phyloP scores from a whole-genome alignment of 2,888 invertebrate genomes.

The Dryocosmus kuriphilus region DNA sequence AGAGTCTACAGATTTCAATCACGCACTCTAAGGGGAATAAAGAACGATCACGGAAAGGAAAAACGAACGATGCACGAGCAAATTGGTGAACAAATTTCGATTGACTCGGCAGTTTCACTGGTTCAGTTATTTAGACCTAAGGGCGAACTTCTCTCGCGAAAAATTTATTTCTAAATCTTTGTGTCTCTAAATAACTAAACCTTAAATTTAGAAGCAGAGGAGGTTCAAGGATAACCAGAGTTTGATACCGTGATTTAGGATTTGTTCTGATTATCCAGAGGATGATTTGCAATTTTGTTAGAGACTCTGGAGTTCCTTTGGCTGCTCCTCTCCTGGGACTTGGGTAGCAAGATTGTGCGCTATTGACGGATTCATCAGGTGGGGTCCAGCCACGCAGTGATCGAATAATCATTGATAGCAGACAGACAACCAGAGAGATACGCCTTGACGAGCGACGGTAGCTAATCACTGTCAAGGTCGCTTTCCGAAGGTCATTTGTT shows the following conservation, averaged over 20 bases:
- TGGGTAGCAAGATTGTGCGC: slow-evolving; percentile 73
- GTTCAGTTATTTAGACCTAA: slow-evolving; percentile 62
- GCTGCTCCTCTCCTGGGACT: slow-evolving; percentile 62
- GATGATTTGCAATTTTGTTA: slow-evolving; percentile 10
- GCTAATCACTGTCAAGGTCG: slow-evolving; percentile 78
- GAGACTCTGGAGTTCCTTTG: slow-evolving; percentile 62
- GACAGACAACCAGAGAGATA: slow-evolving; percentile 72
- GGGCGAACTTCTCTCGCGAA: neutral
- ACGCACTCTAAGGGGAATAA: neutral
- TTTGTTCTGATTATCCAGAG: neutral
- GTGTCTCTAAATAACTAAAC: slow-evolving; percentile 64
- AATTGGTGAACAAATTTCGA: slow-evolving; percentile 3
- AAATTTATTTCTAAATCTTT: neutral
- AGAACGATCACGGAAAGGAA: neutral
- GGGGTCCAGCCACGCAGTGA: slow-evolving; percentile 77
- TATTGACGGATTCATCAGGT: slow-evolving; percentile 75
- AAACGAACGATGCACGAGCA: slow-evolving; percentile 19
- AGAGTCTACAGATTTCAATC: slow-evolving; percentile 14
- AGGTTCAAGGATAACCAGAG: slow-evolving; percentile 64
- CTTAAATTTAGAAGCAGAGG: slow-evolving; percentile 61
- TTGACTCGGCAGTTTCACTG: slow-evolving; percentile 48
- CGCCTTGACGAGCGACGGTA: slow-evolving; percentile 77
- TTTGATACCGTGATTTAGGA: slow-evolving; percentile 33
- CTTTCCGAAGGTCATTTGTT: slow-evolving; percentile 85
- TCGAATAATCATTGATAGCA: slow-evolving; percentile 72